These are phyloP conservation scores for Lethocerus indicus DNA, from an alignment of 1,140 invertebrate species.

Conservation along the genomic window DNA sequence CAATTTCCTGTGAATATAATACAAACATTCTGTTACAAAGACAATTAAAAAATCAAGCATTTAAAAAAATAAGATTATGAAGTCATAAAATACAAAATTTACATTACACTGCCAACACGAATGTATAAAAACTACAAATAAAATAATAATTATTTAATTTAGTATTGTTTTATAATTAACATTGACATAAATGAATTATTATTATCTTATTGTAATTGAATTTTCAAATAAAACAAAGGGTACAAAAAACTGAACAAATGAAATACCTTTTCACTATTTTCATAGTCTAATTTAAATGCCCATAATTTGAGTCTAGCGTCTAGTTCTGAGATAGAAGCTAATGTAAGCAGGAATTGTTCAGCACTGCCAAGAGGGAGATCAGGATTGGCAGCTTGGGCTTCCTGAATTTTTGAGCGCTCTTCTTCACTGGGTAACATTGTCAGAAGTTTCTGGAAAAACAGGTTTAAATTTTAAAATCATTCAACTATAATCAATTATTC, in stretches of 20 bases:
- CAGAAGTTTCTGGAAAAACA: conserved; percentile 61
- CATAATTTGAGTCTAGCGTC: conserved; percentile 88
- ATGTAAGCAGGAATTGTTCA: conserved; percentile 91
- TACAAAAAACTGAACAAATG: background rate
- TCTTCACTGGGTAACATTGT: conserved; percentile 96
- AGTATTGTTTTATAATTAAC: no score
- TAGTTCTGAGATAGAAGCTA: conserved; percentile 91
- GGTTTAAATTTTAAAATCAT: conserved; percentile 5
- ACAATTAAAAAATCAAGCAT: background rate
- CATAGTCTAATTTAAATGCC: conserved; percentile 98
- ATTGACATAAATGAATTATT: no score
- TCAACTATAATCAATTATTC: no score
- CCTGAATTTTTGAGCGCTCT: conserved; percentile 89
- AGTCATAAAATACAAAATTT: background rate
- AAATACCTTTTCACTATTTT: conserved; percentile 81
- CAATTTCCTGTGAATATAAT: conserved; percentile 62
- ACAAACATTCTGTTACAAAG: background rate
- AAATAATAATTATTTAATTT: no score
- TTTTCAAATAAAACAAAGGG: background rate
- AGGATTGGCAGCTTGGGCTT: conserved; percentile 84
- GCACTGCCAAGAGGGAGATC: conserved; percentile 92
- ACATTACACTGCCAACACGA: no score
- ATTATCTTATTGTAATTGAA: background rate
- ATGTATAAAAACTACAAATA: no score
- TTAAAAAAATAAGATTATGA: background rate